A percentile compares a stretch with the other conserved stretches of the same genome.
These are phyloP conservation scores for Amazonetta brasiliensis DNA, from an alignment of 2,797 vertebrate species.

Conservation along the genomic window DNA sequence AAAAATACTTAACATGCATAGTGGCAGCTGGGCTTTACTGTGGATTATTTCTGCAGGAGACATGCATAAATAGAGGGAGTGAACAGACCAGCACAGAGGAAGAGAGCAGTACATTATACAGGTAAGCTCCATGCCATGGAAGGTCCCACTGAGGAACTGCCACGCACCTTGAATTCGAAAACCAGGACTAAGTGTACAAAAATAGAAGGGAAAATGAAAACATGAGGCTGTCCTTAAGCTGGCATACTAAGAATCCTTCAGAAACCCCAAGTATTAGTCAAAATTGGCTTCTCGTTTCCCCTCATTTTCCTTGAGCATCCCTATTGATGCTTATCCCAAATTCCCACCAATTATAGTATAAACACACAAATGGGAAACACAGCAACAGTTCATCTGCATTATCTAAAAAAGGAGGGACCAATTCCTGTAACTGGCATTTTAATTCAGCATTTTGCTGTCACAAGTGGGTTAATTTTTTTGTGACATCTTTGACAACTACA, in stretches of 20 bases:
- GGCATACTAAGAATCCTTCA: not conserved
- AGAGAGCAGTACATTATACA: not conserved
- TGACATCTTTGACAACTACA: not conserved
- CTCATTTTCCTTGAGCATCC: not conserved
- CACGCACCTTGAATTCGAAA: not conserved
- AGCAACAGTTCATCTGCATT: not conserved
- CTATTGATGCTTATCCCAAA: too few species aligned
- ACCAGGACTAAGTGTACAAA: not conserved
- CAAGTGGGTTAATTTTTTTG: not conserved
- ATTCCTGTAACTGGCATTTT: not conserved
- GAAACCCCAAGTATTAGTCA: not conserved
- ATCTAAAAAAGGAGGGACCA: not conserved
- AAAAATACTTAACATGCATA: not conserved
- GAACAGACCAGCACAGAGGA: not conserved
- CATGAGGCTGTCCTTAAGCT: not conserved
- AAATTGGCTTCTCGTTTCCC: not conserved
- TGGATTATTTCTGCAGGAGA: not conserved
- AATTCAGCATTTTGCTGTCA: not conserved
- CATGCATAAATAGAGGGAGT: not conserved
- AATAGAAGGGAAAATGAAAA: not conserved
- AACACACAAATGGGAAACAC: not conserved
- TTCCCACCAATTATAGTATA: not conserved
- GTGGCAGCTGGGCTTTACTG: not conserved
- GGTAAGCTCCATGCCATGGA: not conserved
- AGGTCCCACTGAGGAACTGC: not conserved